These are phyloP conservation scores for Nycteola revayana DNA, from an alignment of 2,888 invertebrate genomes.

Conservation along the genomic window DNA sequence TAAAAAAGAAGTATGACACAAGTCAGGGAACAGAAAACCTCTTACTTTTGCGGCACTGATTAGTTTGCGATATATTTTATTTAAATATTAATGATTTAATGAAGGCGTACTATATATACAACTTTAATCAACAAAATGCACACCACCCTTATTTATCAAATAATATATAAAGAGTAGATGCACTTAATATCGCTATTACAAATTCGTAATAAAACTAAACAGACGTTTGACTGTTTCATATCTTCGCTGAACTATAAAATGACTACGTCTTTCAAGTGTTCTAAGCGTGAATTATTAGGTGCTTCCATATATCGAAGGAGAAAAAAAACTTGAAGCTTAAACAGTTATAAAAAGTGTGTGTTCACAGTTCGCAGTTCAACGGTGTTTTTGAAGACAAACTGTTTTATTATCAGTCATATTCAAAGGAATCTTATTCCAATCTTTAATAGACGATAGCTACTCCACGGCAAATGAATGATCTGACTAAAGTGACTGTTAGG, in stretches of 20 bases:
- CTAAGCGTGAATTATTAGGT: background rate
- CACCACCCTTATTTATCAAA: too few species aligned
- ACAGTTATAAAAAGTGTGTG: too few species aligned
- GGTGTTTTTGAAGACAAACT: conserved; percentile 9
- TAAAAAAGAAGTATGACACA: background rate
- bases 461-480: too few species aligned
- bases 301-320: conserved; percentile 1
- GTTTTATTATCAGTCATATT: conserved; percentile 10
- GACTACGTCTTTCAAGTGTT: too few species aligned
- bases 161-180: background rate
- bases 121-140: too few species aligned
- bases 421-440: conserved; percentile 11
- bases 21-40: too few species aligned
- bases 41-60: too few species aligned
- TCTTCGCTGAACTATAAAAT: background rate
- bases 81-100: background rate
- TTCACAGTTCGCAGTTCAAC: too few species aligned
- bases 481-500: too few species aligned
- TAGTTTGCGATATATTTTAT: background rate
- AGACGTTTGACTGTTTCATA: background rate
- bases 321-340: conserved; percentile 4
- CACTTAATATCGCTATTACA: too few species aligned
- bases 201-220: too few species aligned
- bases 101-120: background rate
- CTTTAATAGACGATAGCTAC: too few species aligned